A percentile compares a stretch with the other conserved stretches of the same genome.
Evolutionary conservation across 2,888 invertebrate species (phyloP).

Genomic region (Pterostichus madidus): DNA sequence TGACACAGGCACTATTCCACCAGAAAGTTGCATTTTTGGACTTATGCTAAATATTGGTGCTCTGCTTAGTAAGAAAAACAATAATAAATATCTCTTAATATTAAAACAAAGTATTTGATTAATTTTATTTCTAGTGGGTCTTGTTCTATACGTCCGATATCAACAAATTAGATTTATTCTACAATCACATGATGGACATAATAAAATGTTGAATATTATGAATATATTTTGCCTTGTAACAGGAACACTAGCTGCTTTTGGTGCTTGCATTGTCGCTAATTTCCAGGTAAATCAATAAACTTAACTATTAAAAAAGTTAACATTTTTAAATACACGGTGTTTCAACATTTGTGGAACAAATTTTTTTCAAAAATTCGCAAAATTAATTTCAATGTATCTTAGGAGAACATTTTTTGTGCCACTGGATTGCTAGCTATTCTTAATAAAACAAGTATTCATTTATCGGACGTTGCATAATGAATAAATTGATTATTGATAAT

Average conservation of each 20-base stretch:
- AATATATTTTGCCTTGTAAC: slow-evolving; percentile 46
- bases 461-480: too few relatives aligned
- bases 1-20: slow-evolving; percentile 85
- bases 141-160: slow-evolving; percentile 50
- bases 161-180: slow-evolving; percentile 57
- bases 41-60: slow-evolving; percentile 86
- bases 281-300: slow-evolving; percentile 33
- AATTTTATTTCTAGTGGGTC: slow-evolving; percentile 53
- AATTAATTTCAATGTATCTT: too few relatives aligned
- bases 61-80: slow-evolving; percentile 80
- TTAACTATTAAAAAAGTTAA: too few relatives aligned
- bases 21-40: slow-evolving; percentile 89
- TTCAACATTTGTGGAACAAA: too few relatives aligned
- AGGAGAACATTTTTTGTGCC: too few relatives aligned
- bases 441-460: too few relatives aligned
- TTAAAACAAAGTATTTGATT: not conserved
- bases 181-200: slow-evolving; percentile 6
- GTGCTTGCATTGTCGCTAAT: slow-evolving; percentile 56
- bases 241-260: slow-evolving; percentile 53
- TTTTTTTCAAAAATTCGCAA: too few relatives aligned
- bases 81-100: too few relatives aligned
- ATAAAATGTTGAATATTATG: slow-evolving; percentile 34
- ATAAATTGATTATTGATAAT: too few relatives aligned
- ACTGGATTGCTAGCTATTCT: too few relatives aligned
- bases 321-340: too few relatives aligned